A percentile compares a stretch with the other conserved stretches of the same genome.
Evolutionary conservation across 2,113 vertebrate species (phyloP).

Genomic region (Bubalus kerabau): DNA sequence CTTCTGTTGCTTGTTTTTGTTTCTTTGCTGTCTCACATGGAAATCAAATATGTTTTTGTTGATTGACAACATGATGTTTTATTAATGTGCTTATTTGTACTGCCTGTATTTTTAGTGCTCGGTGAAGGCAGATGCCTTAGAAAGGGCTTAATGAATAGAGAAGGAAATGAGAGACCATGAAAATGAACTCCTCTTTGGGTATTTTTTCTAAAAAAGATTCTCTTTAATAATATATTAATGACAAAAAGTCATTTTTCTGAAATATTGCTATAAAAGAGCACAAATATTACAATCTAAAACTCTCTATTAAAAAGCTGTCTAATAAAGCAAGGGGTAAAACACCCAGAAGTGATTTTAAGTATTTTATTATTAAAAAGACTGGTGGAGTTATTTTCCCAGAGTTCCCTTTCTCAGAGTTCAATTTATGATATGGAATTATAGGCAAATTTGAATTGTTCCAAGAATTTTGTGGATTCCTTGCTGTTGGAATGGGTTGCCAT

Average conservation of each 20-base stretch:
- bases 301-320: not conserved
- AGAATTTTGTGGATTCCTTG: not conserved
- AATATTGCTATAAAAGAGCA: not conserved
- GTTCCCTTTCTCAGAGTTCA: not conserved
- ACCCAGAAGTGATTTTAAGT: not conserved
- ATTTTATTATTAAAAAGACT: not conserved
- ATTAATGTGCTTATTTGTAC: slow-evolving; percentile 11
- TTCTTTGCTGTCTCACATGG: slow-evolving; percentile 29
- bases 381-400: not conserved
- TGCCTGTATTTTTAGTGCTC: not conserved
- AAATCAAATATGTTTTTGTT: slow-evolving; percentile 36
- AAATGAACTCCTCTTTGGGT: not conserved
- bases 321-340: not conserved
- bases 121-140: not conserved
- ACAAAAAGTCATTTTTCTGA: not conserved
- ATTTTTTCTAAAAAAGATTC: not conserved
- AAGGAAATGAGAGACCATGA: not conserved
- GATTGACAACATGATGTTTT: slow-evolving; percentile 17
- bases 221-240: not conserved
- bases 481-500: not conserved
- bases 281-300: not conserved
- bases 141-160: not conserved
- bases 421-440: not conserved
- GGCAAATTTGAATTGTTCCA: not conserved
- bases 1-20: slow-evolving; percentile 9